Percentiles rank a stretch among this genome's conserved stretches.
Conservation (phyloP, 2,797 vertebrate genomes). For the Masticophis lateralis region DNA sequence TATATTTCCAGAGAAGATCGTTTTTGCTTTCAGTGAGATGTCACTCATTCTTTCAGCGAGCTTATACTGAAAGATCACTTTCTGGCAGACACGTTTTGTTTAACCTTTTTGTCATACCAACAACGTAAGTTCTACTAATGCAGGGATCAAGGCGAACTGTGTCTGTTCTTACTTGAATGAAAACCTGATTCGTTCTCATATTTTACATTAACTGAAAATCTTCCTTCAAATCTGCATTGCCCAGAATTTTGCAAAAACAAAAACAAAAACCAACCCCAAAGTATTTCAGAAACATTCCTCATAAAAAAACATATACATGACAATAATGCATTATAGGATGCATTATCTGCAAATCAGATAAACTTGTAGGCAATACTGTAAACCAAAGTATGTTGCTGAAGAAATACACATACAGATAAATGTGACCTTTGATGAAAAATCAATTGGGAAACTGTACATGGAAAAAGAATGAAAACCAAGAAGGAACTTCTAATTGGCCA, state of each 20-base stretch:
- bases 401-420: not conserved
- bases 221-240: not conserved
- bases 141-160: not conserved
- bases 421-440: not conserved
- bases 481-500: not conserved
- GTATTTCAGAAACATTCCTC: not conserved
- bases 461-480: not conserved
- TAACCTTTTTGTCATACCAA: not conserved
- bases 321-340: not conserved
- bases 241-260: not conserved
- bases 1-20: conserved; percentile 49
- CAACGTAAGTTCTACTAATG: not conserved
- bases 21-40: conserved; percentile 49
- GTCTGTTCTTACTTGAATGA: not conserved
- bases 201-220: not conserved
- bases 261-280: not conserved
- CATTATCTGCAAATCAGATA: not conserved
- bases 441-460: not conserved
- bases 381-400: not conserved
- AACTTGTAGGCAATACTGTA: not conserved
- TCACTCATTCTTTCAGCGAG: conserved; percentile 25
- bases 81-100: not conserved
- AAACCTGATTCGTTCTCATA: not conserved
- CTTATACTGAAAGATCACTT: not conserved
- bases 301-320: not conserved